These are phyloP conservation scores for Megalopta genalis DNA, from an alignment of 1,140 invertebrate genomes.

Conservation along the genomic window DNA sequence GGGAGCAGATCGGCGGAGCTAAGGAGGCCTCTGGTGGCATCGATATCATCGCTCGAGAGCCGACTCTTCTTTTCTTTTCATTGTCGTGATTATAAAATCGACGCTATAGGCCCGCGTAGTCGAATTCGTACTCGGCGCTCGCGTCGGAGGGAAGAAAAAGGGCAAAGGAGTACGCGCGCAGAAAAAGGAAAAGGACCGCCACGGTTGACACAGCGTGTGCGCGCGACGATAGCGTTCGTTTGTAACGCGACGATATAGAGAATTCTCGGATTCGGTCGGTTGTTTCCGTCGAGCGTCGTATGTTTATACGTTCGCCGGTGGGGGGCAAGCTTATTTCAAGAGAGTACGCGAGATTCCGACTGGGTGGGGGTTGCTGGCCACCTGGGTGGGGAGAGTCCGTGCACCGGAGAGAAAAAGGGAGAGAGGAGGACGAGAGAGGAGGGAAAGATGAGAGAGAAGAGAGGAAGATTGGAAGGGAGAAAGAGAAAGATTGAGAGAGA, in stretches of 20 bases:
- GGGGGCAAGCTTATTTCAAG: slow-evolving; percentile 46
- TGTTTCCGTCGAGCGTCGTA: slow-evolving; percentile 33
- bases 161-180: background rate
- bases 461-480: too few relatives aligned
- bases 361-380: background rate
- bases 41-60: slow-evolving; percentile 63
- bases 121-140: background rate
- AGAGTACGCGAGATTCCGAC: background rate
- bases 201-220: slow-evolving; percentile 34
- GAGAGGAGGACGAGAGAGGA: too few relatives aligned
- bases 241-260: slow-evolving; percentile 37
- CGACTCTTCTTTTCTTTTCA: slow-evolving; percentile 46
- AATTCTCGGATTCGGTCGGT: slow-evolving; percentile 40
- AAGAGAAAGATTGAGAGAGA: too few relatives aligned
- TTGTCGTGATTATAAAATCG: slow-evolving; percentile 69
- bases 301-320: background rate
- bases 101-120: background rate
- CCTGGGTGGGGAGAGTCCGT: background rate
- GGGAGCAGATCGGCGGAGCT: slow-evolving; percentile 20
- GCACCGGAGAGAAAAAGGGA: too few relatives aligned
- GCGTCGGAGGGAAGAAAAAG: background rate
- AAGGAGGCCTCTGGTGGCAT: slow-evolving; percentile 63
- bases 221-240: slow-evolving; percentile 14
- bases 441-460: background rate
- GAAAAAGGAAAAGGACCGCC: slow-evolving; percentile 5